Conservation (phyloP, 2,113 vertebrate species). For the Holacanthus passer region DNA sequence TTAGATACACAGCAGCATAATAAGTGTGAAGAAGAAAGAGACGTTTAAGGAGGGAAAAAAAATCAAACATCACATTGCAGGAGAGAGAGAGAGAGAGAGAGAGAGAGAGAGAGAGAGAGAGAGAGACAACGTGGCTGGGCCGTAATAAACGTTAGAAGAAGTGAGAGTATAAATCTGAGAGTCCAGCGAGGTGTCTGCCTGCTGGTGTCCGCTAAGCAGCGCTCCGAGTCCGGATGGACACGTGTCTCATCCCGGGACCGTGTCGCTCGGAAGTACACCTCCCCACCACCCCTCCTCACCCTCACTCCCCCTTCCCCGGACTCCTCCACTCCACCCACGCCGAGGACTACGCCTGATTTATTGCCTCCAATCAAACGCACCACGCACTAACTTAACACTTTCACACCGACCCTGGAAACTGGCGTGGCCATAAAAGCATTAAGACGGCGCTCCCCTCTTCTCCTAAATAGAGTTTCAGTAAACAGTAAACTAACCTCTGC, state of each 20-base stretch:
- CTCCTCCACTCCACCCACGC: slow-evolving; percentile 22
- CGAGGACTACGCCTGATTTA: slow-evolving; percentile 85
- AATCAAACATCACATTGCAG: slow-evolving; percentile 24
- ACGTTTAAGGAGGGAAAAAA: neutral
- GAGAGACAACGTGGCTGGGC: slow-evolving; percentile 14
- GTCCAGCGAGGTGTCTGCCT: slow-evolving; percentile 62
- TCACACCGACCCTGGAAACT: slow-evolving; percentile 82
- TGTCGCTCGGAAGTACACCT: slow-evolving; percentile 55
- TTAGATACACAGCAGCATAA: slow-evolving; percentile 42
- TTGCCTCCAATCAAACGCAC: slow-evolving; percentile 86
- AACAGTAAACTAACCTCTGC: slow-evolving; percentile 68
- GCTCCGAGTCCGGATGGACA: slow-evolving; percentile 82
- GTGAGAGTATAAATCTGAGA: slow-evolving; percentile 47
- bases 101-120: slow-evolving; percentile 7
- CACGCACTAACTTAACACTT: slow-evolving; percentile 84
- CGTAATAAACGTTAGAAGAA: slow-evolving; percentile 27
- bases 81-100: slow-evolving; percentile 1
- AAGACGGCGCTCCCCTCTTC: slow-evolving; percentile 61
- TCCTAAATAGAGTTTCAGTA: slow-evolving; percentile 58
- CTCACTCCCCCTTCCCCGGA: no score
- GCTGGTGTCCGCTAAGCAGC: slow-evolving; percentile 74
- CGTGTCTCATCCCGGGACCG: slow-evolving; percentile 86
- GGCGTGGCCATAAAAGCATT: slow-evolving; percentile 84
- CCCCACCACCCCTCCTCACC: neutral
- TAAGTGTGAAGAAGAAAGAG: slow-evolving; percentile 28